Evolutionary conservation across 2,888 invertebrate genomes (phyloP), one percentile per base, ranked within the genome.

Genomic region (Aleiodes leptofemur): DNA sequence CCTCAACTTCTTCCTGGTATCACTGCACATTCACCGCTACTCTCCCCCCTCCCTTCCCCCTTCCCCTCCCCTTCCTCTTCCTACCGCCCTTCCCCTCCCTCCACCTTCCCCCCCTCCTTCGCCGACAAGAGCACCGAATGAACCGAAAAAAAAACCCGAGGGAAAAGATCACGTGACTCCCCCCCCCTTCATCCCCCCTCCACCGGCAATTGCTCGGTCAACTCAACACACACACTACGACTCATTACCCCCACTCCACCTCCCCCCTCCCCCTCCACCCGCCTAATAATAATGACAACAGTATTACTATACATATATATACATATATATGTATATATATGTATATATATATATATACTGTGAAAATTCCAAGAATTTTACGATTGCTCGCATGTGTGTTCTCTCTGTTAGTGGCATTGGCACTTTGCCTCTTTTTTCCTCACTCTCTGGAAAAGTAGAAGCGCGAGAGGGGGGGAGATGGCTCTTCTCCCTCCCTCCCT

Each of bases 281-380:
- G 6, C 23, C 16, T 43, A 8, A 34, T 31, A 50, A 11, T 14
- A 13, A 14, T 31, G 16, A 59, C 14, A 50, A 72, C 14, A 34
- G 6, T 34, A 34, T 6, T 34, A 34, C 5, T 34, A 34, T 23
- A 23, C 2, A 23, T 23, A 23, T 72, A 48, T 59, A 72, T 9
- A 43, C 8, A n/a, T n/a, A n/a, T n/a, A n/a, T n/a, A n/a, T n/a
- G n/a, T n/a, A n/a, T n/a, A n/a, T n/a, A n/a, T n/a, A n/a, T n/a
- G n/a, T n/a, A n/a, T n/a, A n/a, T n/a, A n/a, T 23, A 23, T 23
- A 23, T 72, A 56, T 59, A 72, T 43, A 43, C 9, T 13, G 11
- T 51, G 11, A 69, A 4, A 72, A 77, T 77, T 72, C 77, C 50
- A 66, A 76, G 79, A 74, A 76, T 77, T 76, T 69, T 56, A 56